A percentile compares a stretch with the other conserved stretches of the same genome.
These are phyloP conservation scores for Lathronympha strigana DNA, from an alignment of 2,888 invertebrate genomes.

Conservation along the genomic window DNA sequence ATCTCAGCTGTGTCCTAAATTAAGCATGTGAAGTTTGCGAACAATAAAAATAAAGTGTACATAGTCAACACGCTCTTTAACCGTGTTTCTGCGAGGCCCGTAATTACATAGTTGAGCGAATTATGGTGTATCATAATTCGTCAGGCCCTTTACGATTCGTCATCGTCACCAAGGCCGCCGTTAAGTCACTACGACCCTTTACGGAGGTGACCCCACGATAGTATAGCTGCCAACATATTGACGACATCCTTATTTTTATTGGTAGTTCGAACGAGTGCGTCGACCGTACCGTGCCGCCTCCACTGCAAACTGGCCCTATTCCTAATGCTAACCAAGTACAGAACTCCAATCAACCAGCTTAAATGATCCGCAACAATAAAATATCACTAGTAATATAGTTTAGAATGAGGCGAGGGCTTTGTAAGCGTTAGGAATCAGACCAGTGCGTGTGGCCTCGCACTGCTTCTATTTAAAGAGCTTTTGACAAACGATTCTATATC, in stretches of 20 bases:
- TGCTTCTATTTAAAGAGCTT: slow-evolving; percentile 54
- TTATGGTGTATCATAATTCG: slow-evolving; percentile 41
- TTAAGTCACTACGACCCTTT: slow-evolving; percentile 54
- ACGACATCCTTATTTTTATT: slow-evolving; percentile 84
- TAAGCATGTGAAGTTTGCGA: neutral
- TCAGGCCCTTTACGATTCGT: slow-evolving; percentile 49
- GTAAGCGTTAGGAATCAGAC: neutral
- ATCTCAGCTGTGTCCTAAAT: neutral
- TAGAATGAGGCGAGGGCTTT: neutral
- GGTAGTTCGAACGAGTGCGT: slow-evolving; percentile 75
- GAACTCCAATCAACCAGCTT: neutral
- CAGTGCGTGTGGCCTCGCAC: slow-evolving; percentile 77
- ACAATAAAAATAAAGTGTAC: neutral
- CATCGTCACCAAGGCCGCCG: slow-evolving; percentile 48
- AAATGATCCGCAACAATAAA: neutral
- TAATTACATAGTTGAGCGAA: slow-evolving; percentile 40
- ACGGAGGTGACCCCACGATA: slow-evolving; percentile 73
- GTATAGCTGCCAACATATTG: slow-evolving; percentile 79
- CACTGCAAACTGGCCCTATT: slow-evolving; percentile 54
- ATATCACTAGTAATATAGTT: neutral
- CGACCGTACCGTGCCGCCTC: slow-evolving; percentile 72
- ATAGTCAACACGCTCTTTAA: slow-evolving; percentile 15
- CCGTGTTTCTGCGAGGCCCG: slow-evolving; percentile 10
- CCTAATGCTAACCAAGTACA: neutral
- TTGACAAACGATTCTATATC: slow-evolving; percentile 40